These are phyloP conservation scores for Petromus typicus DNA, from an alignment of 2,113 vertebrate genomes.

Conservation along the genomic window DNA sequence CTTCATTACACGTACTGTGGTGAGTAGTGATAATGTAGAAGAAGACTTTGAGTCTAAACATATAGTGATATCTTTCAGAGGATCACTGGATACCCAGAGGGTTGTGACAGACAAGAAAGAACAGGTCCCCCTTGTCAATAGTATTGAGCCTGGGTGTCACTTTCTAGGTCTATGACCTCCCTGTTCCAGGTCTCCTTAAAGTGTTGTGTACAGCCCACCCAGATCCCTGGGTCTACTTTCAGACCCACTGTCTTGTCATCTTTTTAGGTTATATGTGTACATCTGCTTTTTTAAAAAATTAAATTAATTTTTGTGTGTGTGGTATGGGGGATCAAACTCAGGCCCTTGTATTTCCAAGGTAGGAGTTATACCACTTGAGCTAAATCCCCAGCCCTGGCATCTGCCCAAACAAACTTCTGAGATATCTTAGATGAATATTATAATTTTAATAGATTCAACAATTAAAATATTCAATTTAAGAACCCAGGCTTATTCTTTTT, in stretches of 20 bases:
- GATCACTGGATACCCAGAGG: conserved; percentile 27
- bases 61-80: background rate
- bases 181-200: conserved; percentile 42
- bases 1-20: background rate
- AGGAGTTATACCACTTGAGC: no score
- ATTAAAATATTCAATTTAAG: conserved; percentile 25
- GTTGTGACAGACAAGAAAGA: background rate
- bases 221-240: conserved; percentile 17
- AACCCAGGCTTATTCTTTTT: background rate
- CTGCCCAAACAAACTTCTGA: background rate
- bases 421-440: background rate
- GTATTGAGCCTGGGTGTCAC: background rate
- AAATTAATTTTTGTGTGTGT: no score
- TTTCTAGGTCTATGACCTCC: conserved; percentile 44
- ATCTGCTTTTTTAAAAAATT: background rate
- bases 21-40: conserved; percentile 28
- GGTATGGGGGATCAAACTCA: no score
- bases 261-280: background rate
- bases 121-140: background rate
- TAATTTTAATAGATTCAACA: conserved; percentile 25
- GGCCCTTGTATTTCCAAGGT: no score
- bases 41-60: conserved; percentile 53
- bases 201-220: background rate
- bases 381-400: background rate
- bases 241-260: background rate